Evolutionary conservation across 2,888 invertebrate species (phyloP).

Genomic region (Acanthosoma haemorrhoidale): DNA sequence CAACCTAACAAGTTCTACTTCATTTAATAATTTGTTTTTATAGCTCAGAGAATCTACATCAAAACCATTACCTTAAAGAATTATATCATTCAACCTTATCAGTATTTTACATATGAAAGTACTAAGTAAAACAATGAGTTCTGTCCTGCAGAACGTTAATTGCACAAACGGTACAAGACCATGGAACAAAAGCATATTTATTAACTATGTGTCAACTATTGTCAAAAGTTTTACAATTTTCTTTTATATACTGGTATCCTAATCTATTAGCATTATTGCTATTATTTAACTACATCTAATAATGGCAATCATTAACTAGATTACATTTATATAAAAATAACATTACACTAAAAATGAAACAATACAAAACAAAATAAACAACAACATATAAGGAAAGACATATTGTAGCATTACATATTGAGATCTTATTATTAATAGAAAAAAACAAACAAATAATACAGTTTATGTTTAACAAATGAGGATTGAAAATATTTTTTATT

Average conservation of each 20-base stretch:
- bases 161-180: slow-evolving; percentile 19
- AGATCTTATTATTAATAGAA: not conserved
- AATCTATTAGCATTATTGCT: slow-evolving; percentile 25
- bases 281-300: slow-evolving; percentile 16
- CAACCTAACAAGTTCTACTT: not conserved
- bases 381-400: slow-evolving; percentile 5
- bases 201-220: not conserved
- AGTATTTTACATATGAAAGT: not conserved
- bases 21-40: not conserved
- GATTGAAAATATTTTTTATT: not conserved
- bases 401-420: not conserved
- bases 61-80: not conserved
- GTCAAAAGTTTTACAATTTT: not conserved
- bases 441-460: not conserved
- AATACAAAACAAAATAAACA: not conserved
- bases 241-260: not conserved
- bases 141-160: slow-evolving; percentile 30
- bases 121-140: not conserved
- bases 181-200: slow-evolving; percentile 1
- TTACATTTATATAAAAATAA: not conserved
- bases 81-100: not conserved
- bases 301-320: not conserved
- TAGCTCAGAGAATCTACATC: not conserved
- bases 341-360: no score
- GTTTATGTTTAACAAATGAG: no score